phyloP scores from a whole-genome alignment of 1,140 invertebrate genomes.

The Caerostris darwini region DNA sequence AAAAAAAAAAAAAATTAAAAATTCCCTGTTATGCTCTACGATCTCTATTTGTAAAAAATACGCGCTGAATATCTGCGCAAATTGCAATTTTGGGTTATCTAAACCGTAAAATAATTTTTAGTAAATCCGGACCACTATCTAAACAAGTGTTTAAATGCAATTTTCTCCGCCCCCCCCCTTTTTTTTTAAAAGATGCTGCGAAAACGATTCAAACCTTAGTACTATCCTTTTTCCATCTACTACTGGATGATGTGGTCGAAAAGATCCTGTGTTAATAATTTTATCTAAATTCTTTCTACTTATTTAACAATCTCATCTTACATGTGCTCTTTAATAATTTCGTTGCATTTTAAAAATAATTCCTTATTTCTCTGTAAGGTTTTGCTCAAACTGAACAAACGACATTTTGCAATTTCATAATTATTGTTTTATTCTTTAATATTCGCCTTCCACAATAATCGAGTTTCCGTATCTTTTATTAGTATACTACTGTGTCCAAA shows the following conservation, averaged over 20 bases:
- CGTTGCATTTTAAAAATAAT: neutral
- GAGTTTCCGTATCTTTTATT: too few species aligned
- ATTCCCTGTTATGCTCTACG: neutral
- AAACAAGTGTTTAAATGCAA: neutral
- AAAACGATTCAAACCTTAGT: too few species aligned
- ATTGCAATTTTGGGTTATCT: constrained; percentile 8
- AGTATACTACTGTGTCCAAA: too few species aligned
- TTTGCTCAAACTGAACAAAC: neutral
- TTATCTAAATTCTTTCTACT: too few species aligned
- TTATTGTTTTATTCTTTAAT: neutral
- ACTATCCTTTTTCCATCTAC: too few species aligned
- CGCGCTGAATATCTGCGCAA: neutral
- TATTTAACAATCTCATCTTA: too few species aligned
- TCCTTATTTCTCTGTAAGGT: neutral
- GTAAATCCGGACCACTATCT: neutral
- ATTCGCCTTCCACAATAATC: neutral
- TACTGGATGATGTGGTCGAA: too few species aligned
- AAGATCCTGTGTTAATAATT: too few species aligned
- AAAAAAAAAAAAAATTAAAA: constrained; percentile 50
- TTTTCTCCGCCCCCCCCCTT: too few species aligned
- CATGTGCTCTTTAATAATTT: neutral
- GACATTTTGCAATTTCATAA: constrained; percentile 23
- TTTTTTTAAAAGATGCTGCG: too few species aligned
- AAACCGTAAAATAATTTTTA: constrained; percentile 4
- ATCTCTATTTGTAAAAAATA: constrained; percentile 1